Base-by-base conservation (phyloP, 37 sponge, comb jelly and placozoan species). In the Spongia lamella region DNA sequence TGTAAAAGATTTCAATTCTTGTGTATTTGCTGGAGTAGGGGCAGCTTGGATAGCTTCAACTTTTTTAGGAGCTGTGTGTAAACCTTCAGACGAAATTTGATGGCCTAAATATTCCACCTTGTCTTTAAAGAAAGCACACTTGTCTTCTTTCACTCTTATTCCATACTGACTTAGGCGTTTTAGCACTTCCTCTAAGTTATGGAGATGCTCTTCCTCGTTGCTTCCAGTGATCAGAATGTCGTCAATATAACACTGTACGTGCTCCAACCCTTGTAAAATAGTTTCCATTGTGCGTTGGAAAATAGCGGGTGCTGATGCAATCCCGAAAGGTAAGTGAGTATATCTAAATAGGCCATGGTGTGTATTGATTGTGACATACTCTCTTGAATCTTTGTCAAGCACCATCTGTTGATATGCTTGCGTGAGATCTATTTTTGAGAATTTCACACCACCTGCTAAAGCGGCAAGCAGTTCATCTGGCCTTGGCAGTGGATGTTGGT, bases 271-370 rank as follows among this genome's bases (percentile, higher is more conserved):
- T 27, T 27, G 26, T 6, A 24, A 56, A 27, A 6, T 27, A 24
- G 22, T 56, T 24, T 56, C 58, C 58, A 56, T 56, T 24, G 58
- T 27, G 26, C 58, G 58, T 56, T 56, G 58, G 26, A 24, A 56
- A 27, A 56, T 56, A 27, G n/a, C n/a, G n/a, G n/a, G n/a, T n/a
- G 58, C 7, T 56, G 58, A 56, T 56, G 58, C 58, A 56, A 56
- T 56, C 26, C 58, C 58, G 26, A 56, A 56, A 56, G 58, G 26
- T 56, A 56, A 56, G 58, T 27, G 58, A 56, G 22, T 56, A n/a
- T n/a, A n/a, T n/a, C n/a, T n/a, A n/a, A n/a, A 56, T 27, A 7
- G 53, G 17, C 58, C 58, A 24, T 56, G 22, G 26, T 56, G 58
- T 27, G 58, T 9, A 27, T 56, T 56, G 58, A 9, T 56, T 24